Evolutionary conservation across 2,797 vertebrate genomes (phyloP).

Genomic region (Rhinella marina): DNA sequence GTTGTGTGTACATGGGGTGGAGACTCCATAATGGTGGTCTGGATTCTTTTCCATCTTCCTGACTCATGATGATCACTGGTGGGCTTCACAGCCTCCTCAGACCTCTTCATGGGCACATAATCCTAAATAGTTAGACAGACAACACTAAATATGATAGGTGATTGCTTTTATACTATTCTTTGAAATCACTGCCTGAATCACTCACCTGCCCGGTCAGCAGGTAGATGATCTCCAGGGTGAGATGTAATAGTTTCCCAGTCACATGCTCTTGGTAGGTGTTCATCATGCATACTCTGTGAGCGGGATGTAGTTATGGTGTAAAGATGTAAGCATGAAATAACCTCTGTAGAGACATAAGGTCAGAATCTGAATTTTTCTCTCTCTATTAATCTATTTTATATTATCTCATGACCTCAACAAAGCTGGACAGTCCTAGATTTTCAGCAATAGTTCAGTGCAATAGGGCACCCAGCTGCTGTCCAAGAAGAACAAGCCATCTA

Average conservation of each 20-base stretch:
- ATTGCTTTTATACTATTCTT: neutral
- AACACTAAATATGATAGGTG: neutral
- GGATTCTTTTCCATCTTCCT: too few species aligned
- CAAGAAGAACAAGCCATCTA: too few species aligned
- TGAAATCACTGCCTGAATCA: neutral
- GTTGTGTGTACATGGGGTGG: too few species aligned
- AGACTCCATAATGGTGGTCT: too few species aligned
- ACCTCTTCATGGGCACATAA: constrained; percentile 6
- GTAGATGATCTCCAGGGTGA: neutral
- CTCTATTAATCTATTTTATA: too few species aligned
- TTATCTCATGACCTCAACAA: too few species aligned
- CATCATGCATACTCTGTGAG: neutral
- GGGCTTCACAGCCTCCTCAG: neutral
- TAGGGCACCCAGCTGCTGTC: too few species aligned
- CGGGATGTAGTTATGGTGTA: neutral
- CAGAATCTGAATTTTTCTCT: too few species aligned
- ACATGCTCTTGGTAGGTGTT: neutral
- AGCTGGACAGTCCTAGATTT: too few species aligned
- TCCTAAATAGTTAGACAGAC: neutral
- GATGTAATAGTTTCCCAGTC: neutral
- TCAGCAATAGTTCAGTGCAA: too few species aligned
- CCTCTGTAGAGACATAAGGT: too few species aligned
- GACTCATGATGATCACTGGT: neutral
- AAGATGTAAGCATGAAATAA: neutral
- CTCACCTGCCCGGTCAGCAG: constrained; percentile 16